phyloP scores from a whole-genome alignment of 2,797 vertebrate genomes.

The Scarus forsteni region DNA sequence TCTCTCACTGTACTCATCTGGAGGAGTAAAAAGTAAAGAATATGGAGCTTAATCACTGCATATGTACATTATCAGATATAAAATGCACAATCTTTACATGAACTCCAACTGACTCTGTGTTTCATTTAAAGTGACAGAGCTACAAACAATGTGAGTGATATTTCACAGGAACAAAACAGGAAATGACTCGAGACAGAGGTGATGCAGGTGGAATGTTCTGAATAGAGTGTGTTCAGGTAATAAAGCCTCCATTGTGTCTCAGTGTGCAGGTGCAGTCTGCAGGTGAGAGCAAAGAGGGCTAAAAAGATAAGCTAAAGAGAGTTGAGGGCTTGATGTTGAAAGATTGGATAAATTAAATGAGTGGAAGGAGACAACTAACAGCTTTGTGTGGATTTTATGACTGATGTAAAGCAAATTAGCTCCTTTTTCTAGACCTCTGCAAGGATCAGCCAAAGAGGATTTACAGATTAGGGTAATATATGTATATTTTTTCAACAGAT shows the following conservation, averaged over 20 bases:
- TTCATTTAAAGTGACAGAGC: conserved; percentile 27
- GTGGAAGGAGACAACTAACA: neutral
- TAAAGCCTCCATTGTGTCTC: conserved; percentile 31
- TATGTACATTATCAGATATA: conserved; percentile 34
- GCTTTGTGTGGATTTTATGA: neutral
- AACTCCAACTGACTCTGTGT: conserved; percentile 10
- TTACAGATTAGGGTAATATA: no score
- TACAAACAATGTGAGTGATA: conserved; percentile 21
- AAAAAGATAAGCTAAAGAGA: conserved; percentile 6
- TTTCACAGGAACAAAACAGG: conserved; percentile 8
- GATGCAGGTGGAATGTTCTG: neutral
- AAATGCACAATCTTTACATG: conserved; percentile 5
- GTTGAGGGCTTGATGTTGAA: conserved; percentile 1
- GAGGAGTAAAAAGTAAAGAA: conserved; percentile 30
- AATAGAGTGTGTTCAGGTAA: conserved; percentile 8
- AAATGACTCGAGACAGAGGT: conserved; percentile 2
- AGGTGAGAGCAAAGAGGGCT: conserved; percentile 6
- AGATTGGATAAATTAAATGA: neutral
- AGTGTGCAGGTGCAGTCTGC: conserved; percentile 19
- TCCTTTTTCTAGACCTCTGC: neutral
- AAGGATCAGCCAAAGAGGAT: neutral
- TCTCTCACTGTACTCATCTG: conserved; percentile 38
- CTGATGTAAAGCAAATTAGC: neutral
- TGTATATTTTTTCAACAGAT: no score
- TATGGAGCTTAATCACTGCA: conserved; percentile 12